Evolutionary conservation across 1,140 invertebrate genomes (phyloP).

Genomic region (Pseudobourletiella spinata): DNA sequence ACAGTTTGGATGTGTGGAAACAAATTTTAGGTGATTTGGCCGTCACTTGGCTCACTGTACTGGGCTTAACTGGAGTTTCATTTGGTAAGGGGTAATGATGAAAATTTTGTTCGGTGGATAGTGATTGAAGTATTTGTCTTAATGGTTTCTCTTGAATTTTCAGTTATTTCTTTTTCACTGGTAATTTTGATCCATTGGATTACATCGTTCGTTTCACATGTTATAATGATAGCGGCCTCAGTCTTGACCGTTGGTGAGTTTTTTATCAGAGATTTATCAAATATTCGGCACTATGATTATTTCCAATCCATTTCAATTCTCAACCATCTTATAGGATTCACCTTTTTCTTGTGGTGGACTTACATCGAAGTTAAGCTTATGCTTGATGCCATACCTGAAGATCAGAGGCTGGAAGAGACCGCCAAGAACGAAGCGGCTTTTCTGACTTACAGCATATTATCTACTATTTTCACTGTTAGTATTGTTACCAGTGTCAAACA

Average conservation of each 20-base stretch:
- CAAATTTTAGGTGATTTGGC: slow-evolving; percentile 80
- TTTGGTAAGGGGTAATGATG: slow-evolving; percentile 51
- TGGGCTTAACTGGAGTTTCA: slow-evolving; percentile 68
- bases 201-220: slow-evolving; percentile 71
- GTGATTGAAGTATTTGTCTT: slow-evolving; percentile 40
- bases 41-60: slow-evolving; percentile 72
- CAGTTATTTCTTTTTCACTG: too few relatives aligned
- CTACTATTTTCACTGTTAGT: slow-evolving; percentile 75
- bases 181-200: slow-evolving; percentile 75
- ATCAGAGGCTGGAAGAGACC: slow-evolving; percentile 59
- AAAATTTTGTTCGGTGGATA: not conserved
- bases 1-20: slow-evolving; percentile 77
- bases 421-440: slow-evolving; percentile 77
- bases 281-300: not conserved
- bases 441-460: slow-evolving; percentile 70
- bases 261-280: not conserved
- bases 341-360: slow-evolving; percentile 76
- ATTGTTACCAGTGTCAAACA: too few relatives aligned
- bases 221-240: slow-evolving; percentile 70
- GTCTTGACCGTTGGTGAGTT: slow-evolving; percentile 58
- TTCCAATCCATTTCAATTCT: slow-evolving; percentile 11
- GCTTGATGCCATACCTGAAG: slow-evolving; percentile 52
- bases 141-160: slow-evolving; percentile 74
- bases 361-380: slow-evolving; percentile 66
- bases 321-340: slow-evolving; percentile 49